Evolutionary conservation across 2,888 invertebrate genomes (phyloP).

Genomic region (Cataglyphis livida): DNA sequence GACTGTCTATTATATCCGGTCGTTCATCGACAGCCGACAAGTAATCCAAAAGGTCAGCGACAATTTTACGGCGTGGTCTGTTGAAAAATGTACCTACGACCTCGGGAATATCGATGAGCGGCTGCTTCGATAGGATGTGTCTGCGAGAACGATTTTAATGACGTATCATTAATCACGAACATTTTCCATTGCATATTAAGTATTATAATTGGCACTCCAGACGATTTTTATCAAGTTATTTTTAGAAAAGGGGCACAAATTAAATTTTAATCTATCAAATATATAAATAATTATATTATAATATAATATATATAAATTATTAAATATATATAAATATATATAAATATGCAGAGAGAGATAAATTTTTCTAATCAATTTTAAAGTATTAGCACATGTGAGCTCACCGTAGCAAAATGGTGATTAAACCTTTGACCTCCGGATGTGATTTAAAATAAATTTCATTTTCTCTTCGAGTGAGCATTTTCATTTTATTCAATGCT

Average conservation of each 20-base stretch:
- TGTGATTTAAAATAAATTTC: slow-evolving; percentile 75
- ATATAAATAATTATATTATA: neutral
- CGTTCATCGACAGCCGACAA: slow-evolving; percentile 59
- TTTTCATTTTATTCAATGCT: slow-evolving; percentile 70
- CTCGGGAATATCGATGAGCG: slow-evolving; percentile 67
- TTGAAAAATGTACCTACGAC: slow-evolving; percentile 76
- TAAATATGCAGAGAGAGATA: neutral
- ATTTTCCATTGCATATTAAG: slow-evolving; percentile 26
- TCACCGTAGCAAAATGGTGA: slow-evolving; percentile 74
- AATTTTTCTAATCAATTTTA: neutral
- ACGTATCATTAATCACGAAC: slow-evolving; percentile 34
- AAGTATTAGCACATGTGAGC: neutral
- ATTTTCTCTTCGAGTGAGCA: slow-evolving; percentile 66
- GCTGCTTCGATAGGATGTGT: slow-evolving; percentile 66
- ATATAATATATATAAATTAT: neutral
- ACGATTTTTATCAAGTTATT: neutral
- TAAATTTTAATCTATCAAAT: neutral
- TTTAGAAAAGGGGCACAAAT: neutral
- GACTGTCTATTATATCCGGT: slow-evolving; percentile 55
- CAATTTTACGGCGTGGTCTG: slow-evolving; percentile 68
- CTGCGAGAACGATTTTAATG: slow-evolving; percentile 63
- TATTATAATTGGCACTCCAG: slow-evolving; percentile 28
- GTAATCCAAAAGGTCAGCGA: slow-evolving; percentile 72
- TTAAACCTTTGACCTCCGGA: slow-evolving; percentile 76
- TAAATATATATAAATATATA: neutral